Conservation (phyloP, 2,888 invertebrate species). For the Baccha elongata region DNA sequence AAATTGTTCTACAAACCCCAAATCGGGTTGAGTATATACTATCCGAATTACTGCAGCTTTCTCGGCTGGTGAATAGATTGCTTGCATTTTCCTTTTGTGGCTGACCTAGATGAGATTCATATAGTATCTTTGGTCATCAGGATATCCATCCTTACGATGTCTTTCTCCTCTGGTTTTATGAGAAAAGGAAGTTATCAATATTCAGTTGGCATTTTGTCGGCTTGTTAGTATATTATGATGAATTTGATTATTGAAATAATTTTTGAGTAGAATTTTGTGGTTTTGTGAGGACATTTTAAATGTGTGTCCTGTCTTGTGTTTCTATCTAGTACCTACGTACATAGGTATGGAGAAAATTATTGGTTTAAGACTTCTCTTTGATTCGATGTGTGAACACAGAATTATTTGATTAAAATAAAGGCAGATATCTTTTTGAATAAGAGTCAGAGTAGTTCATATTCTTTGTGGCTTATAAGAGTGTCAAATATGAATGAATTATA, state of each 20-base stretch:
- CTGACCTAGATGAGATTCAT: conserved; percentile 30
- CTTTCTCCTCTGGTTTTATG: background rate
- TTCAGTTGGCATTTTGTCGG: conserved; percentile 48
- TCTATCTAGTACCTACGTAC: too few species aligned
- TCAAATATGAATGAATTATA: too few species aligned
- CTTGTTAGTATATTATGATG: conserved; percentile 38
- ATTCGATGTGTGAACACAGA: conserved; percentile 1
- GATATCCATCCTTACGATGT: conserved; percentile 9
- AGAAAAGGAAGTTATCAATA: conserved; percentile 35
- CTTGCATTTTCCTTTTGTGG: conserved; percentile 52
- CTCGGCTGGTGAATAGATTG: conserved; percentile 21
- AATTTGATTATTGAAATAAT: conserved; percentile 47
- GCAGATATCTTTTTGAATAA: too few species aligned
- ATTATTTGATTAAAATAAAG: conserved; percentile 1
- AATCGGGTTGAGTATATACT: background rate
- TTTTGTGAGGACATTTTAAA: conserved; percentile 8
- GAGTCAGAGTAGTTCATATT: too few species aligned
- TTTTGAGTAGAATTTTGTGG: conserved; percentile 7
- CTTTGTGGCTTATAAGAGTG: too few species aligned
- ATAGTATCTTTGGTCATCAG: background rate
- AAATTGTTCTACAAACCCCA: conserved; percentile 49
- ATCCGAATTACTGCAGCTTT: background rate
- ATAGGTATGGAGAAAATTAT: background rate
- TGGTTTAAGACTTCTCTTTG: background rate
- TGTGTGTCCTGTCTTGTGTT: background rate